Conservation (phyloP, 2,113 vertebrate species). For the Alectura lathami region DNA sequence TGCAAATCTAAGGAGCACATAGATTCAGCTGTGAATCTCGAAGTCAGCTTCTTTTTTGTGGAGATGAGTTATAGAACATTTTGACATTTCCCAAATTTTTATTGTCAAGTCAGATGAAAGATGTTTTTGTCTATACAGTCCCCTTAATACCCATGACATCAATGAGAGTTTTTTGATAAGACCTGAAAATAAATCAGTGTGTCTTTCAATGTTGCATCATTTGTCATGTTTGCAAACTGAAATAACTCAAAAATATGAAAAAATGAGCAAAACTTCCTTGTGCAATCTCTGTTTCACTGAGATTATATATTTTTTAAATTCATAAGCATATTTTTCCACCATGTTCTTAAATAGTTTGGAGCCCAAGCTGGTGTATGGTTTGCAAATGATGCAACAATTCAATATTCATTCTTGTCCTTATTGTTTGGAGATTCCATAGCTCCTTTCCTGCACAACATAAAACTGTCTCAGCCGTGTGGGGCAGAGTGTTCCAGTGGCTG, state of each 20-base stretch:
- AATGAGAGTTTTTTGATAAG: conserved; percentile 2
- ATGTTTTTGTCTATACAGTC: conserved; percentile 36
- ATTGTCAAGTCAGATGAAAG: conserved; percentile 32
- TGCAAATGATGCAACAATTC: not conserved
- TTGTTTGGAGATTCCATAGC: not conserved
- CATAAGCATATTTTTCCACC: not conserved
- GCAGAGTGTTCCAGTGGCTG: not conserved
- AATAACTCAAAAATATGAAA: not conserved
- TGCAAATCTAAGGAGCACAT: not conserved
- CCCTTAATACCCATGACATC: conserved; percentile 12
- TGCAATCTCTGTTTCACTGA: not conserved
- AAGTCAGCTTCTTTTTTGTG: not conserved
- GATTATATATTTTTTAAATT: not conserved
- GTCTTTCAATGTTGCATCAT: not conserved
- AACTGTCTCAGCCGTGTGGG: not conserved
- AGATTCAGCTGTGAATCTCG: not conserved
- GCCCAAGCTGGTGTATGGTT: not conserved
- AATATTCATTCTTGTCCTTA: not conserved
- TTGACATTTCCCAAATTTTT: conserved; percentile 39
- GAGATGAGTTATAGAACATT: conserved; percentile 7
- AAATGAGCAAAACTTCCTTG: not conserved
- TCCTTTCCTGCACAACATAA: not conserved
- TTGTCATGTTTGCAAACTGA: conserved; percentile 5
- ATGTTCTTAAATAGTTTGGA: not conserved
- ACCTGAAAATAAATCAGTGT: conserved; percentile 20